A percentile compares a stretch with the other conserved stretches of the same genome.
These are phyloP conservation scores for Saxidomus purpurata DNA, from an alignment of 1,140 invertebrate species.

Conservation along the genomic window DNA sequence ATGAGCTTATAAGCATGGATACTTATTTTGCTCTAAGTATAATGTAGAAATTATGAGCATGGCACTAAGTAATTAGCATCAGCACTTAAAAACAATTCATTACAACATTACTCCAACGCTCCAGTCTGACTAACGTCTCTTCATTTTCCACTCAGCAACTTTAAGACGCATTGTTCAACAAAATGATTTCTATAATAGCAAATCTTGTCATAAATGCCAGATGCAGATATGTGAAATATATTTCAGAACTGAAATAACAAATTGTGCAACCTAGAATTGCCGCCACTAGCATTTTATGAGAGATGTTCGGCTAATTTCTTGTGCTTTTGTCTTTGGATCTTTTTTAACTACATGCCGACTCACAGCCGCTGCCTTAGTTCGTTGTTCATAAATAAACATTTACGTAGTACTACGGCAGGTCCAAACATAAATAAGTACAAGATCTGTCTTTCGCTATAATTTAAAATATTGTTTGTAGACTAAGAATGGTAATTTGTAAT, in stretches of 20 bases:
- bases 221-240: neutral
- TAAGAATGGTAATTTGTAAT: too few species aligned
- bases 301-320: too few species aligned
- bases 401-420: too few species aligned
- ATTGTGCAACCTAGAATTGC: neutral
- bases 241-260: neutral
- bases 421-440: too few species aligned
- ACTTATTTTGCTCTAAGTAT: slow-evolving; percentile 18
- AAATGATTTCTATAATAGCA: slow-evolving; percentile 11
- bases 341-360: too few species aligned
- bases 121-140: neutral
- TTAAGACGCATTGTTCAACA: neutral
- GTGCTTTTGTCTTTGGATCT: too few species aligned
- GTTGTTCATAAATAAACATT: too few species aligned
- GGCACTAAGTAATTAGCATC: slow-evolving; percentile 16
- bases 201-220: neutral
- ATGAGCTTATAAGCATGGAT: neutral
- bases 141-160: neutral
- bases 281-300: neutral
- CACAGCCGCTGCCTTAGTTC: too few species aligned
- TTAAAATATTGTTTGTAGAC: too few species aligned
- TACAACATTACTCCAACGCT: neutral
- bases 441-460: too few species aligned
- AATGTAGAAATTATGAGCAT: slow-evolving; percentile 17
- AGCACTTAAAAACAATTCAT: slow-evolving; percentile 4